A percentile compares a stretch with the other conserved stretches of the same genome.
Evolutionary conservation across 2,888 invertebrate species (phyloP).

Genomic region (Caenorhabditis virilis): DNA sequence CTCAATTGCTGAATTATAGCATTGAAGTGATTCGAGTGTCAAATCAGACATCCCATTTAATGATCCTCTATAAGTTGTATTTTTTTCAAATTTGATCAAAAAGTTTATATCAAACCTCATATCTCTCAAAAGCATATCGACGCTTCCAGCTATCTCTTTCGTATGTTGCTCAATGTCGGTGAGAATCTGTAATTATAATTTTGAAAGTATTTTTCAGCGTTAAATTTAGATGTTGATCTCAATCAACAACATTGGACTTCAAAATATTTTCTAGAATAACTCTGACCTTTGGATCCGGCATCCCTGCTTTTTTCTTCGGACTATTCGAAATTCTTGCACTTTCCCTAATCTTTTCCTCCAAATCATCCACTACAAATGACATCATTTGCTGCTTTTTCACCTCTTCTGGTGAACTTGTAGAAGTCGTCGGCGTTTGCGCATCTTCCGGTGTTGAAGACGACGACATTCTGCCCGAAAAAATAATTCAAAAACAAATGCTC

Average conservation of each 20-base stretch:
- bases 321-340: conserved; percentile 36
- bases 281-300: conserved; percentile 44
- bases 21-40: conserved; percentile 62
- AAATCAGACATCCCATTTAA: conserved; percentile 64
- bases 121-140: conserved; percentile 62
- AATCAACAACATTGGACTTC: too few species aligned
- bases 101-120: conserved; percentile 44
- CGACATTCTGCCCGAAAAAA: conserved; percentile 1
- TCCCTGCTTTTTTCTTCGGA: conserved; percentile 6
- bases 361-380: conserved; percentile 44
- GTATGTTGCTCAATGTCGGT: conserved; percentile 60
- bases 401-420: background rate
- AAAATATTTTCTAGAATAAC: too few species aligned
- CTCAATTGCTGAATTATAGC: conserved; percentile 53
- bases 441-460: background rate
- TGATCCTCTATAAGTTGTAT: conserved; percentile 50
- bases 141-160: conserved; percentile 56
- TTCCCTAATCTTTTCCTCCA: conserved; percentile 44
- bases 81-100: background rate
- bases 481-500: background rate
- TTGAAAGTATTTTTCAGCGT: too few species aligned
- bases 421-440: conserved; percentile 19
- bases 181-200: conserved; percentile 36
- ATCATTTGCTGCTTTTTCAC: conserved; percentile 2
- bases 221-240: too few species aligned